Conservation (phyloP, 1,140 invertebrate genomes). For the Trichogramma pretiosum region DNA sequence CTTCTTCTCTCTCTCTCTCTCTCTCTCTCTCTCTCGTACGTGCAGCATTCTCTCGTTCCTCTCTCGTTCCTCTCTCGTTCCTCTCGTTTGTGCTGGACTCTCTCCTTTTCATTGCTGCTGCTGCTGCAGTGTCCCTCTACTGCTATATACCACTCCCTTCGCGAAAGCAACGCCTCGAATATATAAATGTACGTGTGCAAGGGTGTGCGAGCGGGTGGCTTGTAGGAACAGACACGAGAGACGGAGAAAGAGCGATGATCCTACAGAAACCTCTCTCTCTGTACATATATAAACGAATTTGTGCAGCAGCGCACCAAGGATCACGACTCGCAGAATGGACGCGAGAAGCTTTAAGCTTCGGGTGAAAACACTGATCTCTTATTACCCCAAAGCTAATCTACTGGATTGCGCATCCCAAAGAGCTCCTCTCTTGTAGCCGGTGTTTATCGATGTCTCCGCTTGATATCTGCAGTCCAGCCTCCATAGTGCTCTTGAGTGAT, state of each 20-base stretch:
- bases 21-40: neutral
- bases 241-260: conserved; percentile 25
- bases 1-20: conserved; percentile 21
- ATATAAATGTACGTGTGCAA: too few species aligned
- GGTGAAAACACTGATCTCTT: conserved; percentile 45
- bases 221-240: too few species aligned
- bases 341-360: conserved; percentile 35
- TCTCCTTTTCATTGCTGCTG: neutral
- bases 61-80: neutral
- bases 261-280: neutral
- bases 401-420: conserved; percentile 44
- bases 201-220: too few species aligned
- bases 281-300: neutral
- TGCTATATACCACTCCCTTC: neutral
- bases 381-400: conserved; percentile 41
- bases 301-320: neutral
- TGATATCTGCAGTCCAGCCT: too few species aligned
- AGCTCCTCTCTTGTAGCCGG: too few species aligned
- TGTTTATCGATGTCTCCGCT: too few species aligned
- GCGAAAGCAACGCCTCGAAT: too few species aligned
- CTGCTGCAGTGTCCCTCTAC: neutral
- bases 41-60: neutral
- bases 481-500: too few species aligned
- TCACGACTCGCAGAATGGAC: conserved; percentile 17
- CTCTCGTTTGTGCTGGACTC: neutral